Conservation (phyloP, 2,113 vertebrate genomes). For the Solenodon paradoxus region DNA sequence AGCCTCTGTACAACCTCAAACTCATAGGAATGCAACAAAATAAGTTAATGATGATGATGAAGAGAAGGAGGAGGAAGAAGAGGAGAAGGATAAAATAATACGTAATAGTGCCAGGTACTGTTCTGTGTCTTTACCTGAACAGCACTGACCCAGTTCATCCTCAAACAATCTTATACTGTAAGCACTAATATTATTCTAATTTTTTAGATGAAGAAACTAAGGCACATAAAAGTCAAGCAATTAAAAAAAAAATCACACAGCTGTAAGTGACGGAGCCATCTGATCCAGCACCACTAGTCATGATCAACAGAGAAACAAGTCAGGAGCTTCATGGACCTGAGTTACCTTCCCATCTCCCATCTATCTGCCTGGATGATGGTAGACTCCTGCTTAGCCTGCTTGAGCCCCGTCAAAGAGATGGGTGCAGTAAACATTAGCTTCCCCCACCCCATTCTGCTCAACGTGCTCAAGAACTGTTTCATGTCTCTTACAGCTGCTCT, state of each 20-base stretch:
- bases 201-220: neutral
- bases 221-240: neutral
- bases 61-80: neutral
- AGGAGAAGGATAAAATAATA: neutral
- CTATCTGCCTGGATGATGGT: neutral
- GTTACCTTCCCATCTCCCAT: neutral
- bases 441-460: neutral
- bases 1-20: neutral
- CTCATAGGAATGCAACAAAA: neutral
- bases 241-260: neutral
- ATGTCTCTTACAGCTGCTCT: neutral
- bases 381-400: neutral
- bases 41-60: neutral
- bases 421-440: accelerated
- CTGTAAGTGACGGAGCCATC: neutral
- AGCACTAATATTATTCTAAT: neutral
- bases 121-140: neutral
- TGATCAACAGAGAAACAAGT: neutral
- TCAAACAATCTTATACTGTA: neutral
- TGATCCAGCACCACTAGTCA: neutral
- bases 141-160: neutral
- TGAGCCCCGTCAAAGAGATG: neutral
- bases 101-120: neutral
- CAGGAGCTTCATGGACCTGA: neutral
- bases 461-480: neutral